These are phyloP conservation scores for Propithecus perrieri DNA, from an alignment of 2,797 vertebrate genomes.

Conservation along the genomic window DNA sequence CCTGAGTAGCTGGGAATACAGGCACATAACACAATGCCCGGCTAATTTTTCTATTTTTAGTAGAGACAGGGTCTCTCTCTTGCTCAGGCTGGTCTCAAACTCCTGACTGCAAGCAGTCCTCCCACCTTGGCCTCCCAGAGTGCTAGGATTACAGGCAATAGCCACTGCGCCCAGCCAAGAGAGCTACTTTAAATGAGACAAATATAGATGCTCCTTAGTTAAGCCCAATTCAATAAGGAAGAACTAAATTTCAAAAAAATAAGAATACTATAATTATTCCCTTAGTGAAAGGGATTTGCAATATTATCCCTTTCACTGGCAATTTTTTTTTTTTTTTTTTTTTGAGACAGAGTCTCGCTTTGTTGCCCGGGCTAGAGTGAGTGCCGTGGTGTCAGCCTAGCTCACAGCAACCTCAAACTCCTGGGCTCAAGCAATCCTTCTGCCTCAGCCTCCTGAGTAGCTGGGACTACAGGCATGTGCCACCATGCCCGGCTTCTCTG, in stretches of 20 bases:
- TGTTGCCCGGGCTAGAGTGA: no score
- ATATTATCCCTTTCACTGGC: neutral
- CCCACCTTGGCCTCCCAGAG: neutral
- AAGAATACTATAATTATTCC: neutral
- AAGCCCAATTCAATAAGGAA: slow-evolving; percentile 44
- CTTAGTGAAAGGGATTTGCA: neutral
- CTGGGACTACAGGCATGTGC: no score
- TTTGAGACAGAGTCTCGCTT: no score
- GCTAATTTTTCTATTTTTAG: neutral
- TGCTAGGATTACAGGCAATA: neutral
- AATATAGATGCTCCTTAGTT: neutral
- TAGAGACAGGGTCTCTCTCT: neutral
- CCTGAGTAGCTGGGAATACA: neutral
- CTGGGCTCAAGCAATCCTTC: no score
- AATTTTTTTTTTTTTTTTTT: no score
- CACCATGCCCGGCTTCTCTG: no score
- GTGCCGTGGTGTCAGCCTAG: no score
- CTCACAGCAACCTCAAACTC: no score
- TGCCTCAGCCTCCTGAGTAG: no score
- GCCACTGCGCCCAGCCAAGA: neutral
- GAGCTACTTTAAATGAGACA: neutral
- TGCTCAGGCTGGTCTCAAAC: neutral
- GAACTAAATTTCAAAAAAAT: neutral
- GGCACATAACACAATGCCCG: neutral
- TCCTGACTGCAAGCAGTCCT: neutral